Base-by-base conservation (phyloP, 2,113 vertebrate genomes). In the Ramphastos sulfuratus region DNA sequence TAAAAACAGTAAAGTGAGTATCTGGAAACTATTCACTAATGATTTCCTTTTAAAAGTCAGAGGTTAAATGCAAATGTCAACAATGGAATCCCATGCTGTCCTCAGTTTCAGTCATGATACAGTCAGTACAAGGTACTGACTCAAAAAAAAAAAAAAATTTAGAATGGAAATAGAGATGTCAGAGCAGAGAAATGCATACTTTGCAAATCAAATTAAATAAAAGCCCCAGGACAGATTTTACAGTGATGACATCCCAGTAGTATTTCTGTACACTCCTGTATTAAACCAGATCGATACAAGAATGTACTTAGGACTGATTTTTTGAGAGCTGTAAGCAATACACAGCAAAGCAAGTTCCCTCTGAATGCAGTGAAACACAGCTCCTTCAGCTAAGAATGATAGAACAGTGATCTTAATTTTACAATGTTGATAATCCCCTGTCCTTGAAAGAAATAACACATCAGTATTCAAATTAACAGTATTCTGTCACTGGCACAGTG, bases 51-150 rank as follows among this genome's bases (percentile, higher is more conserved):
- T 11, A 64, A 61, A 72, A 44, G 75, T 56, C 79, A 84, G 4
- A 85, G 85, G 83, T 90, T 94, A 95, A 94, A 90, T 30, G 93
- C 56, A 94, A 90, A 85, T 54, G 85, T 84, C 85, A 96, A 95
- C 67, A 90, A 24, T 12, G 44, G 52, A 61, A 93, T 81, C 4
- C 28, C 78, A 84, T 71, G 52, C 64, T 75, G 74, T 64, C 70
- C 85, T 93, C 79, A 27, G 7, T 80, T 89, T 77, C 71, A 94
- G 76, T 63, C 70, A 30, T 54, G 56, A 78, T 91, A 84, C 39
- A 75, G 88, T 77, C 83, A 89, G 60, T 35, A 42, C 44, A 78
- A 86, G 48, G 50, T 35, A 85, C 75, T 48, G 63, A 50, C 82
- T 91, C 11, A 39, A 39, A 39, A 44, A 44, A 95, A 93, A 85